A percentile compares a stretch with the other conserved stretches of the same genome.
Conservation (phyloP, 2,113 vertebrate species). For the Cyrtonyx montezumae region DNA sequence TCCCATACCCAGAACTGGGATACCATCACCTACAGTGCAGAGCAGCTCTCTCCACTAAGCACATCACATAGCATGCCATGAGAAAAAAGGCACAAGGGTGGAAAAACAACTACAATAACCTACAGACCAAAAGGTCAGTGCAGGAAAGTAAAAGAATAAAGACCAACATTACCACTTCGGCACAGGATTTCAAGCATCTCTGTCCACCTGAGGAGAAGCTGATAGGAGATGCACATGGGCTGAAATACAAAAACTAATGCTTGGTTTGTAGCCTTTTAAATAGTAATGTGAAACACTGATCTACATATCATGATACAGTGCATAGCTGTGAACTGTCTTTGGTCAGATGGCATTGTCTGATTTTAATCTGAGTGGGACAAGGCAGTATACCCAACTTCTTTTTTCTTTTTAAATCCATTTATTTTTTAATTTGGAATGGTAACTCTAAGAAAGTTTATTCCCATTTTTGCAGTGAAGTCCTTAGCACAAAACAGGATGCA, state of each 20-base stretch:
- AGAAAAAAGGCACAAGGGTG: background rate
- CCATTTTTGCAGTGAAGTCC: background rate
- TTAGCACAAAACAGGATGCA: background rate
- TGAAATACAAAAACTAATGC: background rate
- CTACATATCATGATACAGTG: background rate
- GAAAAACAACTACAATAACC: background rate
- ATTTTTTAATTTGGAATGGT: background rate
- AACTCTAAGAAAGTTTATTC: background rate
- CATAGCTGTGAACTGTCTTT: background rate
- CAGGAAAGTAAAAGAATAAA: background rate
- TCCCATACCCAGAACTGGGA: background rate
- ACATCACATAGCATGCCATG: rapidly evolving
- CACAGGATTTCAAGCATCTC: background rate
- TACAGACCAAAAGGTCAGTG: background rate
- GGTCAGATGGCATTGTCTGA: background rate
- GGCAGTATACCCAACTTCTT: rapidly evolving
- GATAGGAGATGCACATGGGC: background rate
- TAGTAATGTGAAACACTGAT: background rate
- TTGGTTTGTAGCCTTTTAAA: background rate
- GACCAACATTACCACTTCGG: background rate
- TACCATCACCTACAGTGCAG: rapidly evolving
- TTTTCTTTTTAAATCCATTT: background rate
- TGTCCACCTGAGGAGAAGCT: background rate
- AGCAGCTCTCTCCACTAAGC: background rate
- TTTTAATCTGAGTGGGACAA: background rate